phyloP scores from a whole-genome alignment of 2,888 invertebrate genomes.

The Mythimna lalbum region DNA sequence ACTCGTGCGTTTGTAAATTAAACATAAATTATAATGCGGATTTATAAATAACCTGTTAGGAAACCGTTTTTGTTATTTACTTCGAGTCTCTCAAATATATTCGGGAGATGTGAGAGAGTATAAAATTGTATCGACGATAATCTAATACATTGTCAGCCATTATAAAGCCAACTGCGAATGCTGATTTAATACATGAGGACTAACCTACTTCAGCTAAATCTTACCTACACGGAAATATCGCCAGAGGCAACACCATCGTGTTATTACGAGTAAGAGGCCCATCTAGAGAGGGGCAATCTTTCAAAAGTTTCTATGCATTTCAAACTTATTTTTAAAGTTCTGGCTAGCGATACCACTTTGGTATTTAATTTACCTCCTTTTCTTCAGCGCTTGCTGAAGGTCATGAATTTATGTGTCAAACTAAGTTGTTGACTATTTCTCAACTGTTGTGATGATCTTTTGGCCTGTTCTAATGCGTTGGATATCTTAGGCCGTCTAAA shows the following conservation, averaged over 20 bases:
- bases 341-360: not conserved
- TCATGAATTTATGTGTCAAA: not conserved
- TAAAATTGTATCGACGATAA: not conserved
- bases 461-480: not conserved
- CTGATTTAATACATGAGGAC: constrained; percentile 2
- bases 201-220: not conserved
- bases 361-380: not conserved
- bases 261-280: not conserved
- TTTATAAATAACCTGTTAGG: constrained; percentile 48
- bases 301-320: not conserved
- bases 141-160: not conserved
- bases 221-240: not conserved
- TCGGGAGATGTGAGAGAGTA: constrained; percentile 7
- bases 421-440: not conserved
- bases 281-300: not conserved
- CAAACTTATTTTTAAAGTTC: not conserved
- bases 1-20: constrained; percentile 70
- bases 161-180: constrained; percentile 30
- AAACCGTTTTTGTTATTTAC: constrained; percentile 27
- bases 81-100: constrained; percentile 11
- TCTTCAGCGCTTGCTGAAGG: not conserved
- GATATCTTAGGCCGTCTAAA: not conserved
- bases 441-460: not conserved
- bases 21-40: constrained; percentile 60
- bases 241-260: not conserved